Conservation (phyloP, 2,797 vertebrate species). For the Muscicapa striata region DNA sequence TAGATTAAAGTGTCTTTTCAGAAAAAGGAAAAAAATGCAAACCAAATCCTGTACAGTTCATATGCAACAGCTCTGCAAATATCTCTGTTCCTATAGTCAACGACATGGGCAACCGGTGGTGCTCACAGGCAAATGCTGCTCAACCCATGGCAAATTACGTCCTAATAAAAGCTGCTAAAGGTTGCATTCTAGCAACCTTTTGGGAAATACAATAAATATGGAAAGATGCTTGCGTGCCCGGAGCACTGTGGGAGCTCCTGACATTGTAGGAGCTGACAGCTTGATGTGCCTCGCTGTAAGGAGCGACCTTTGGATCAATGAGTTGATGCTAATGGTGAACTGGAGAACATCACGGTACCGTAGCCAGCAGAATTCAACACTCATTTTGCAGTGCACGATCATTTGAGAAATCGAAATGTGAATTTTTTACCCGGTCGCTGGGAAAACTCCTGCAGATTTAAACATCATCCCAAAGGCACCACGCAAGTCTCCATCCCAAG, state of each 20-base stretch:
- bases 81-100: not conserved
- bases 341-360: not conserved
- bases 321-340: not conserved
- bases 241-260: not conserved
- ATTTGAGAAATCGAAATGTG: not conserved
- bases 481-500: not conserved
- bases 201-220: not conserved
- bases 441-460: not conserved
- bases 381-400: fast-evolving
- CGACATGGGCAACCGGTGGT: not conserved
- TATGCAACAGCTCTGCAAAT: not conserved
- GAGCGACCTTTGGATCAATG: not conserved
- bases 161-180: not conserved
- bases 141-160: not conserved
- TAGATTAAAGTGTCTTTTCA: not conserved
- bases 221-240: not conserved
- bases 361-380: not conserved
- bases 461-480: not conserved
- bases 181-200: not conserved
- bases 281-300: not conserved
- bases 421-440: not conserved
- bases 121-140: not conserved
- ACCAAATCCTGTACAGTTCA: not conserved
- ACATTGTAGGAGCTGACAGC: not conserved
- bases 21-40: not conserved